Conservation (phyloP, 2,113 vertebrate species). For the Burhinus bistriatus region DNA sequence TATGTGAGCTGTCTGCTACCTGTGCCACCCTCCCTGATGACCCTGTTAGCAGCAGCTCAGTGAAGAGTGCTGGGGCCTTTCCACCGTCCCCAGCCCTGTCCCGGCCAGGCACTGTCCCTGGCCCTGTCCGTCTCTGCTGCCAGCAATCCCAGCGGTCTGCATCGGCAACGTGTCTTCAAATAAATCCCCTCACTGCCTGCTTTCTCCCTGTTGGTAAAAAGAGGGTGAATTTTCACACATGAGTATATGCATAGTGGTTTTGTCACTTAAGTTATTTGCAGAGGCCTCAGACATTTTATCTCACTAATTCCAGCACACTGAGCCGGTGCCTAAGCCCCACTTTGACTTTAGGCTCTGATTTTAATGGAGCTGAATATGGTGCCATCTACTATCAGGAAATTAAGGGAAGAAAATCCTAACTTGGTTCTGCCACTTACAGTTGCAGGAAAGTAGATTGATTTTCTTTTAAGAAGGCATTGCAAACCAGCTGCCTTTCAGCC, state of each 20-base stretch:
- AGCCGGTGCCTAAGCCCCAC: neutral
- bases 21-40: neutral
- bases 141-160: neutral
- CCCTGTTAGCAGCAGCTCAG: neutral
- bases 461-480: neutral
- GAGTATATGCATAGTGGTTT: fast-evolving
- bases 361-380: neutral
- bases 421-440: neutral
- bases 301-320: neutral
- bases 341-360: neutral
- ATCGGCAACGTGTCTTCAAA: neutral
- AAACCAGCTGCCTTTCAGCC: neutral
- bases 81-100: neutral
- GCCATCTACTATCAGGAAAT: neutral
- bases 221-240: neutral
- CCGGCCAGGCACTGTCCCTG: neutral
- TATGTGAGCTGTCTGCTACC: neutral
- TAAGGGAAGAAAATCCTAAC: neutral
- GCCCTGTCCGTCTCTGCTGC: neutral
- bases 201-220: neutral
- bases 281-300: neutral
- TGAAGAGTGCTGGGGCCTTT: neutral
- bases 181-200: neutral
- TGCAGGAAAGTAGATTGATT: neutral
- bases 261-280: neutral